Percentiles rank a stretch among this genome's conserved stretches.
These are phyloP conservation scores for Melieria omissa DNA, from an alignment of 2,888 invertebrate species.

Conservation along the genomic window DNA sequence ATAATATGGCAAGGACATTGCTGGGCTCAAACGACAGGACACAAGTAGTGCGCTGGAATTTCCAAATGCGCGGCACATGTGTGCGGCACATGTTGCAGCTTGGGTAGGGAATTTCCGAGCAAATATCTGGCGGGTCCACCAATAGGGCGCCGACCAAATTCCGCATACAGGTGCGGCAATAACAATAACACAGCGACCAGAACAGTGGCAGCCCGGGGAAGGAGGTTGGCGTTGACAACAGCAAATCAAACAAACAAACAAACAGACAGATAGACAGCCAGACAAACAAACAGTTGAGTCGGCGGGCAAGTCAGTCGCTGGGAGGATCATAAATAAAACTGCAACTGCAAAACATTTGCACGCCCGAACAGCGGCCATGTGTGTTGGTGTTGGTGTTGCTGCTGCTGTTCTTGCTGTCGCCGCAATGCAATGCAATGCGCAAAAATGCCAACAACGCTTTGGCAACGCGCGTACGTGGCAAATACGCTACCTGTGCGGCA, in stretches of 20 bases:
- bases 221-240: not conserved
- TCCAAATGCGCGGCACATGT: constrained; percentile 24
- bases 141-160: too few species aligned
- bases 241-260: constrained; percentile 9
- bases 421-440: not conserved
- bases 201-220: not conserved
- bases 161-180: constrained; percentile 7
- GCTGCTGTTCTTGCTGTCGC: not conserved
- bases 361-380: not conserved
- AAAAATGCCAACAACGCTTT: not conserved
- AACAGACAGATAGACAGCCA: too few species aligned
- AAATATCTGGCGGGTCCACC: too few species aligned
- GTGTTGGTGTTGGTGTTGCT: not conserved
- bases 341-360: constrained; percentile 20
- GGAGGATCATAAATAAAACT: constrained; percentile 3
- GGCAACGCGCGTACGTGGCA: not conserved
- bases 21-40: too few species aligned
- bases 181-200: too few species aligned
- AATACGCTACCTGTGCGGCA: too few species aligned
- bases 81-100: constrained; percentile 26
- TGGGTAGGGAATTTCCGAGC: constrained; percentile 13
- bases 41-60: constrained; percentile 29
- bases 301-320: not conserved
- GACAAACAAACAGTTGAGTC: too few species aligned
- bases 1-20: too few species aligned